Evolutionary conservation across 2,113 vertebrate species (phyloP), one percentile per base, ranked within the genome.

Genomic region (Pelecanus crispus): DNA sequence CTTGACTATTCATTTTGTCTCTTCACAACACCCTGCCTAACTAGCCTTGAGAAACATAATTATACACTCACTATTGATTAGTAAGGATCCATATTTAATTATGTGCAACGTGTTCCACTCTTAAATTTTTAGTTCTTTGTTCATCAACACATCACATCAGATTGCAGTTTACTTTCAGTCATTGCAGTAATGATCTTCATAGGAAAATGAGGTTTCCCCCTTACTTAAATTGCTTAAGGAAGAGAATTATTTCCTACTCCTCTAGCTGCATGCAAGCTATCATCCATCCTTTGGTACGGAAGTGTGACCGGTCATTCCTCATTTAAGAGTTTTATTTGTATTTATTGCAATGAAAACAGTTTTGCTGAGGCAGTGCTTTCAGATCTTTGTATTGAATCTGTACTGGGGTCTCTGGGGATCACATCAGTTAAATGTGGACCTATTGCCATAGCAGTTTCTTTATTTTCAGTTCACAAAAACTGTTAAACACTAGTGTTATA

Each of bases 1-100:
- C 86, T 93, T 92, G 58, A 85, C 59, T 74, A 17, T 94, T 95
- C 59, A 52, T 56, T 96, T 49, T 86, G 81, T 90, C 66, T 88
- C 36, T 63, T 97, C 42, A 88, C 75, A 92, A 75, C 47, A 88
- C 61, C 55, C 68, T 97, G 89, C 47, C 73, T 97, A 98, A 97
- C 89, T 96, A 98, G 97, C 94, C 96, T 94, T 97, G 87, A 96
- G 94, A 96, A 97, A 96, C 49, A 10, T 97, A 96, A 97, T 97
- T 97, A 95, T 88, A 80, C 49, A 47, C 87, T 97, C 74, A 63
- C 55, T 97, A 95, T 98, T 95, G 97, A 98, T 98, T 98, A 95
- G 44, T 83, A 91, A 92, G 82, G 74, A 96, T 97, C 92, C 82
- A 95, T 97, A 98, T 95, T 97, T 97, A 97, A 98, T 98, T 97